Evolutionary conservation across 2,113 vertebrate species (phyloP).

Genomic region (Corvus cornix): DNA sequence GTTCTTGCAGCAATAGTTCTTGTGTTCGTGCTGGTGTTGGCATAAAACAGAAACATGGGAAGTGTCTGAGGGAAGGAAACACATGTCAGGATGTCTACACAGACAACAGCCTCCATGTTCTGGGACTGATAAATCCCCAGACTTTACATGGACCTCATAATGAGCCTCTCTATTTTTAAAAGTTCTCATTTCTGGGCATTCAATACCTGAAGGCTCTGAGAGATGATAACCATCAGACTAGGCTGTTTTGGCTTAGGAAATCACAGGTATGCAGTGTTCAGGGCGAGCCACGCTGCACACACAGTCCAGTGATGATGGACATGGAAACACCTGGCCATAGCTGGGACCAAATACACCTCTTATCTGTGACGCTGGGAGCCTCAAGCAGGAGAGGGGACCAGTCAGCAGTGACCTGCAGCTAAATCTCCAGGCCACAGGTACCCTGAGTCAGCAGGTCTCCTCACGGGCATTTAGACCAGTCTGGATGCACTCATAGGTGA

Average conservation of each 20-base stretch:
- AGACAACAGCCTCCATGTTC: background rate
- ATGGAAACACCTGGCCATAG: background rate
- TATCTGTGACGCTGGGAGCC: background rate
- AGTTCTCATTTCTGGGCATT: background rate
- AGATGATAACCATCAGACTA: background rate
- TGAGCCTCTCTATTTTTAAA: background rate
- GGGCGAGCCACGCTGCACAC: background rate
- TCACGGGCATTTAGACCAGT: fast-evolving
- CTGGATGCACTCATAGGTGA: background rate
- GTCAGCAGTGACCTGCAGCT: background rate
- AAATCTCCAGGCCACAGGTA: background rate
- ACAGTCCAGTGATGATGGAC: fast-evolving
- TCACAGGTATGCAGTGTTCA: background rate
- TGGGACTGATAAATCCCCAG: background rate
- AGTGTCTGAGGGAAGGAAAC: background rate
- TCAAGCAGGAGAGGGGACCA: background rate
- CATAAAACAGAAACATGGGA: background rate
- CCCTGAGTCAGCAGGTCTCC: background rate
- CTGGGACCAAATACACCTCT: background rate
- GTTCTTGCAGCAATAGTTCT: background rate
- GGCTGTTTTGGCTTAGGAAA: background rate
- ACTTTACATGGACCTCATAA: background rate
- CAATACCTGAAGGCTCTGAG: background rate
- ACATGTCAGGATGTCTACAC: background rate
- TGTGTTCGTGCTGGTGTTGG: fast-evolving